These are phyloP conservation scores for Nomada lathburiana DNA, from an alignment of 2,888 invertebrate genomes.

Conservation along the genomic window DNA sequence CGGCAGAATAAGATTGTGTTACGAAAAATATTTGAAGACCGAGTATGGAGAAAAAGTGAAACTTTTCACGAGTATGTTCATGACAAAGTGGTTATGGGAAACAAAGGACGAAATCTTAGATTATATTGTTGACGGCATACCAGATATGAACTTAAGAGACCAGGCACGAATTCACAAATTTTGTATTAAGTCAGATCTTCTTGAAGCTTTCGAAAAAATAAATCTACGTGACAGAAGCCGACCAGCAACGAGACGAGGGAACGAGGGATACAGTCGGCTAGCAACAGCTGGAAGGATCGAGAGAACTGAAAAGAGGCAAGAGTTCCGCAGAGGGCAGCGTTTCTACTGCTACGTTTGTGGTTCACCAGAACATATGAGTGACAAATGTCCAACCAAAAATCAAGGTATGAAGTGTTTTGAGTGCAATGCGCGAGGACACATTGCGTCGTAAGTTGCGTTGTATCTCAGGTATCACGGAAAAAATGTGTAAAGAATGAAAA, in stretches of 20 bases:
- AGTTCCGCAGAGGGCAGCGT: neutral
- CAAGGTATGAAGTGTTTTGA: conserved; percentile 17
- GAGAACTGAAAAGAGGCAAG: neutral
- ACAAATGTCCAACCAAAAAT: neutral
- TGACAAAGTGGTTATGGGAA: conserved; percentile 3
- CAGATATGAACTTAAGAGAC: neutral
- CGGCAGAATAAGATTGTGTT: conserved; percentile 1
- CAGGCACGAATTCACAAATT: neutral
- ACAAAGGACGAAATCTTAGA: neutral
- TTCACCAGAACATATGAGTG: neutral
- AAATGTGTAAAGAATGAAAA: conserved; percentile 1
- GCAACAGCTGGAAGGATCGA: neutral
- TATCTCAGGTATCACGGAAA: neutral
- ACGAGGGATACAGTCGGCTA: neutral
- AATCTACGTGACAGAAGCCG: neutral
- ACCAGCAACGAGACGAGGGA: neutral
- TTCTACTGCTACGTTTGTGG: neutral
- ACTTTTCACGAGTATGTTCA: neutral
- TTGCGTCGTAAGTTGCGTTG: neutral
- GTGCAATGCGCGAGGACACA: conserved; percentile 6
- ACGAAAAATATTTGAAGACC: neutral
- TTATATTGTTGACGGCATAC: conserved; percentile 8
- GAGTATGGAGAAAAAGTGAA: conserved; percentile 1
- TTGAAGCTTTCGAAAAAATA: conserved; percentile 2
- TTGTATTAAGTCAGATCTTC: neutral